Percentiles rank a stretch among this genome's conserved stretches.
Evolutionary conservation across 2,797 vertebrate genomes (phyloP).

Genomic region (Bradypus variegatus): DNA sequence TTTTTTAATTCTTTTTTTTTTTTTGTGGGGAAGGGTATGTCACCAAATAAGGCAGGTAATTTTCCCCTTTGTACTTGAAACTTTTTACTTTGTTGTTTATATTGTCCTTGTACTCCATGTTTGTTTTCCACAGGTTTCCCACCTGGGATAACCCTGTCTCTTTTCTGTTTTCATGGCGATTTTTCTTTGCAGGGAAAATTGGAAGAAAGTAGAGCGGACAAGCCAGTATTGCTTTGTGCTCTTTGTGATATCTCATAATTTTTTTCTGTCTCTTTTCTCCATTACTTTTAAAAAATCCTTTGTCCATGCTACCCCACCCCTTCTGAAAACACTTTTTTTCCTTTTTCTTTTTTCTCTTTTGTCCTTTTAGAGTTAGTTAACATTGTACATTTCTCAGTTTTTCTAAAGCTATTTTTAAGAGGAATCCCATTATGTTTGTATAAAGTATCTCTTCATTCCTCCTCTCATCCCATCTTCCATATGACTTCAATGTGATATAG

Average conservation of each 20-base stretch:
- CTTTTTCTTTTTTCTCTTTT: background rate
- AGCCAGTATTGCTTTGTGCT: background rate
- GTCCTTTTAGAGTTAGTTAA: background rate
- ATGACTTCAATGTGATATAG: background rate
- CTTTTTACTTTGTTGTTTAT: background rate
- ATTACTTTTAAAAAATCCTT: background rate
- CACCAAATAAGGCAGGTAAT: background rate
- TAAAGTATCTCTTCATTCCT: background rate
- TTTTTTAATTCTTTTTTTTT: background rate
- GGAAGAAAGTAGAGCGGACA: background rate
- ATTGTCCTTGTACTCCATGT: background rate
- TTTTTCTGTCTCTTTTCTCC: background rate
- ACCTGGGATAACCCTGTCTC: background rate
- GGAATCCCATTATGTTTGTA: background rate
- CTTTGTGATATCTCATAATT: background rate
- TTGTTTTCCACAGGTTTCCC: background rate
- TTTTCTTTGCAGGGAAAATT: conserved; percentile 39
- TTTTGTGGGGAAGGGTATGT: background rate
- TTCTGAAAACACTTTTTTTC: background rate
- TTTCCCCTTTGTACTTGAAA: background rate
- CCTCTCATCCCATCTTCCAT: background rate
- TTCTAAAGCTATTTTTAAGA: conserved; percentile 10
- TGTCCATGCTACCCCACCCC: background rate
- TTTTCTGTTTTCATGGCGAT: conserved; percentile 5
- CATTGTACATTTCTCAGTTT: background rate